Base-by-base conservation (phyloP, 53 echinoderm and acorn worm genomes). In the Apostichopus leukothele region DNA sequence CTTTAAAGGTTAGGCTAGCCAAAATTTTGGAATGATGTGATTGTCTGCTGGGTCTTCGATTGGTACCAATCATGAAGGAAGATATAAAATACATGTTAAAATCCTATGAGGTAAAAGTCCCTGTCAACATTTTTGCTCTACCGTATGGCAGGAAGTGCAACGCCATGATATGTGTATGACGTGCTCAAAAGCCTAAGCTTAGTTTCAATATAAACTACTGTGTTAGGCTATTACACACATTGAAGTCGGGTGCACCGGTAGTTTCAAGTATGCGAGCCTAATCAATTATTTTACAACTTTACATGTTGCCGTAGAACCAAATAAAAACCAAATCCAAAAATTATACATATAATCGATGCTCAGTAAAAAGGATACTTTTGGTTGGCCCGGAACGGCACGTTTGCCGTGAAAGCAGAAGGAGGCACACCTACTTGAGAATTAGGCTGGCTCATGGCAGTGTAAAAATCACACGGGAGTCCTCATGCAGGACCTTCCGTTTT, bases 381-480 rank as follows among this genome's bases (percentile, higher is more conserved):
- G 25, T 83, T 55, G 57, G 53, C 1, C 53, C 67, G 51, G 53
- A 5, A 91, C 75, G 52, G 76, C 23, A 50, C 53, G 20, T 18
- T 63, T 67, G 66, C 68, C 2, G 7, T 5, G 78, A 52, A 59
- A 83, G 53, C 75, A 75, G 68, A 59, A 76, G 86, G 81, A 86
- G 93, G 89, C 96, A 94, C 93, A 94, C 93, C 93, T 93, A 92
- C 75, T 93, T 88, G 93, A 92, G 84, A 73, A 90, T 88, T 88
- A 83, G 90, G n/a, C 93, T 93, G 91, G 96, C 94, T 96, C 96
- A 96, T 96, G 90, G 96, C 96, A 94, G 91, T 94, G 93, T 91
- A 88, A 92, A 94, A 93, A 86, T 84, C 63, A 87, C 88, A 93
- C 93, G 93, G 93, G 94, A 94, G 96, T 91, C 94, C 94, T 89